Percentiles rank a stretch among this genome's conserved stretches.
These are phyloP conservation scores for Oreortyx pictus DNA, from an alignment of 2,797 vertebrate genomes.

Conservation along the genomic window DNA sequence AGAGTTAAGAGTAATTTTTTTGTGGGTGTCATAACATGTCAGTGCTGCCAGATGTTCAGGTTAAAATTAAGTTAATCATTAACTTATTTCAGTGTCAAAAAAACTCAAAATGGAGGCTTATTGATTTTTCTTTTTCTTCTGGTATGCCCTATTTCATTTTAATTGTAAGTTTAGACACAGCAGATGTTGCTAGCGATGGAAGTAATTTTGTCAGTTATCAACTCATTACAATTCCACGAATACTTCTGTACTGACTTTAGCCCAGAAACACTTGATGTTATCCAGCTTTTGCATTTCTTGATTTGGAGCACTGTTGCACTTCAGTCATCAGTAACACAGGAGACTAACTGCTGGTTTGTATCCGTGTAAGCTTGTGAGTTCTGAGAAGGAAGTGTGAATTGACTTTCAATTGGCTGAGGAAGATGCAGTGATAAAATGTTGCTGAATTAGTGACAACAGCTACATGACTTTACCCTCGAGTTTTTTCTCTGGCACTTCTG, in stretches of 20 bases:
- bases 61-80: constrained; percentile 67
- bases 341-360: neutral
- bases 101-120: constrained; percentile 48
- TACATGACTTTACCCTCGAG: neutral
- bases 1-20: neutral
- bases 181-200: constrained; percentile 68
- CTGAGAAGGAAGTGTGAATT: neutral
- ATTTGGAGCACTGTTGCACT: neutral
- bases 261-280: neutral
- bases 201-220: constrained; percentile 18
- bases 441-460: neutral
- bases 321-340: accelerated
- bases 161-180: constrained; percentile 71
- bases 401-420: neutral
- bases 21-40: neutral
- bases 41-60: constrained; percentile 57
- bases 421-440: neutral
- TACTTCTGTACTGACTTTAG: constrained; percentile 30
- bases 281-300: neutral
- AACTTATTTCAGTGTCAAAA: constrained; percentile 28
- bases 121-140: constrained; percentile 33
- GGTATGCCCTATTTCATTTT: constrained; percentile 66
- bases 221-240: constrained; percentile 22
- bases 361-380: neutral
- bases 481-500: neutral